phyloP scores from a whole-genome alignment of 23 tunicate species.

The Ascidia mentula region DNA sequence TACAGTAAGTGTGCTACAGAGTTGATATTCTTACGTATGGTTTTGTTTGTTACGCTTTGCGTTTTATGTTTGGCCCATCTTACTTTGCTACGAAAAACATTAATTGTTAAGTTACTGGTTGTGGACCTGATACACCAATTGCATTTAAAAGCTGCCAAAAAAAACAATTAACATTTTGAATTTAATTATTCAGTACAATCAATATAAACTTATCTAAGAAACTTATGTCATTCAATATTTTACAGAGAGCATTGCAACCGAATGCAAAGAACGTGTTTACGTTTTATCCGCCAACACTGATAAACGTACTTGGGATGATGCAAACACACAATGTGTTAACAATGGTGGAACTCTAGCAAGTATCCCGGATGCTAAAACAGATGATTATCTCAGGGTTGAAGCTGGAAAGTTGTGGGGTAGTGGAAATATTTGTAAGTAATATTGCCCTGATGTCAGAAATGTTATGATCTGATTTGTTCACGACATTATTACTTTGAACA shows the following conservation, averaged over 20 bases:
- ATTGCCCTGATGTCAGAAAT: not conserved
- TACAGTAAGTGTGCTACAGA: too few relatives aligned
- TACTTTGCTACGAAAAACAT: too few relatives aligned
- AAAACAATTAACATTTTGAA: too few relatives aligned
- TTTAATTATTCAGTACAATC: too few relatives aligned
- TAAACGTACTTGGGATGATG: not conserved
- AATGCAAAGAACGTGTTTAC: not conserved
- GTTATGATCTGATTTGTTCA: not conserved
- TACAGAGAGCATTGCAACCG: not conserved
- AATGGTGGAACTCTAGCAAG: not conserved
- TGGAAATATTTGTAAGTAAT: not conserved
- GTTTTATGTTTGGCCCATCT: too few relatives aligned
- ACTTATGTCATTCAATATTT: too few relatives aligned
- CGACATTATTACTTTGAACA: not conserved
- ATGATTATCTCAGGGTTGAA: not conserved
- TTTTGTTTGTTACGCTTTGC: too few relatives aligned
- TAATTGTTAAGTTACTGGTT: too few relatives aligned
- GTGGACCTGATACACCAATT: too few relatives aligned
- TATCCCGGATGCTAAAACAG: not conserved
- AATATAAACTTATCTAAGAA: too few relatives aligned
- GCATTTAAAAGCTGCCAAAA: too few relatives aligned
- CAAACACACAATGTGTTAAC: not conserved
- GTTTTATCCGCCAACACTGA: not conserved
- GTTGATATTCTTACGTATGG: too few relatives aligned
- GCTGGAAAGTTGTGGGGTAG: not conserved